phyloP scores from a whole-genome alignment of 2,113 vertebrate species.

The Cyanoramphus novaezelandiae region DNA sequence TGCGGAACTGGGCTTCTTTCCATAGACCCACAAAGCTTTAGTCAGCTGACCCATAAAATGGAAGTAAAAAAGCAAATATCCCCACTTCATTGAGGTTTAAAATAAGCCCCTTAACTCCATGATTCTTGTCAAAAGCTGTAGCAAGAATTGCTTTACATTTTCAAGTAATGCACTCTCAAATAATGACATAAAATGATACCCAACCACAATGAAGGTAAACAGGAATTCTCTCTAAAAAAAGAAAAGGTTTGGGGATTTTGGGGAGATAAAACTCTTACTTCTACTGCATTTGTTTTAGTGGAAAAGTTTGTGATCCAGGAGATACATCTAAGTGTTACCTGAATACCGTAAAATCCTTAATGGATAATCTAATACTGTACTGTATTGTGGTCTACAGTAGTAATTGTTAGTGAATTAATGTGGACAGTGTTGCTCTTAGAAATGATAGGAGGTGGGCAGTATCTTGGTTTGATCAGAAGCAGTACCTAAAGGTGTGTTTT shows the following conservation, averaged over 20 bases:
- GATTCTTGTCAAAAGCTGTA: not conserved
- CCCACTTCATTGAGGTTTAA: not conserved
- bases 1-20: not conserved
- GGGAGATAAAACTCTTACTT: not conserved
- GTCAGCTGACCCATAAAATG: not conserved
- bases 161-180: not conserved
- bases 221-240: not conserved
- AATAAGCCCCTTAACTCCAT: not conserved
- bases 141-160: not conserved
- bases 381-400: not conserved
- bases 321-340: not conserved
- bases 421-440: not conserved
- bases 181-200: not conserved
- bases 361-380: not conserved
- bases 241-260: not conserved
- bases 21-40: not conserved
- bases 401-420: not conserved
- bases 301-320: not conserved
- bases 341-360: not conserved
- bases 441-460: not conserved
- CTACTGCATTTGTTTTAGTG: accelerated
- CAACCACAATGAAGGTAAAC: not conserved
- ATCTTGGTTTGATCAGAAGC: not conserved
- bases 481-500: not conserved
- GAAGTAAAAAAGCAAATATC: not conserved